Evolutionary conservation across 2,888 invertebrate genomes (phyloP).

Genomic region (Ptychoptera contaminata): DNA sequence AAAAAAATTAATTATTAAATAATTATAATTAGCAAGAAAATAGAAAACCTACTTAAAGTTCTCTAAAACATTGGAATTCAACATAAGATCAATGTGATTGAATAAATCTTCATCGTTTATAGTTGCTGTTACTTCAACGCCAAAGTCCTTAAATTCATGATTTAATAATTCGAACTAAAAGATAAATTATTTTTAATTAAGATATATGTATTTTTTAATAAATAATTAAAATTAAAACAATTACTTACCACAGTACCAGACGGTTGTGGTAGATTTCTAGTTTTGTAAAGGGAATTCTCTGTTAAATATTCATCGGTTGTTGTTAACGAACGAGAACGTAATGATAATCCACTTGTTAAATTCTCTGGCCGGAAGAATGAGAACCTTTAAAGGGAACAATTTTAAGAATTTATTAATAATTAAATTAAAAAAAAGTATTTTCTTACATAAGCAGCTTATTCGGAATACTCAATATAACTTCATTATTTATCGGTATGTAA

Average conservation of each 20-base stretch:
- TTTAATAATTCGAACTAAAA: constrained; percentile 24
- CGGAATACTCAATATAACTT: constrained; percentile 22
- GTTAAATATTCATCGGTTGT: constrained; percentile 19
- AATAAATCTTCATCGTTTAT: constrained; percentile 27
- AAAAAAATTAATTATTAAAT: too few species aligned
- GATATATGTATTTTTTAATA: too few species aligned
- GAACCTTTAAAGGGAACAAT: constrained; percentile 14
- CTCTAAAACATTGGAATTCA: constrained; percentile 29
- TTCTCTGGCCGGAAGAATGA: constrained; percentile 27
- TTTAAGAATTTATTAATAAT: not conserved
- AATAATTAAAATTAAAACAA: too few species aligned
- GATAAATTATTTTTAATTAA: too few species aligned
- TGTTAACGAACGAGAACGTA: constrained; percentile 29
- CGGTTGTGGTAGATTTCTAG: too few species aligned
- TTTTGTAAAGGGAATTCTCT: too few species aligned
- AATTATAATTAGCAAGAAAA: not conserved
- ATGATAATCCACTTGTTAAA: constrained; percentile 27
- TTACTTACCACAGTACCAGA: too few species aligned
- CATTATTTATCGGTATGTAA: constrained; percentile 43
- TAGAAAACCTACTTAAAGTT: constrained; percentile 17
- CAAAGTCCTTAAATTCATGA: constrained; percentile 24
- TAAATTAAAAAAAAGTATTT: not conserved
- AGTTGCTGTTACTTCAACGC: constrained; percentile 22
- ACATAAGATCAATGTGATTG: constrained; percentile 26
- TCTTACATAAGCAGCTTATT: constrained; percentile 16